Evolutionary conservation across 2,113 vertebrate genomes (phyloP), one percentile per base, ranked within the genome.

Genomic region (Ploceus nigricollis): DNA sequence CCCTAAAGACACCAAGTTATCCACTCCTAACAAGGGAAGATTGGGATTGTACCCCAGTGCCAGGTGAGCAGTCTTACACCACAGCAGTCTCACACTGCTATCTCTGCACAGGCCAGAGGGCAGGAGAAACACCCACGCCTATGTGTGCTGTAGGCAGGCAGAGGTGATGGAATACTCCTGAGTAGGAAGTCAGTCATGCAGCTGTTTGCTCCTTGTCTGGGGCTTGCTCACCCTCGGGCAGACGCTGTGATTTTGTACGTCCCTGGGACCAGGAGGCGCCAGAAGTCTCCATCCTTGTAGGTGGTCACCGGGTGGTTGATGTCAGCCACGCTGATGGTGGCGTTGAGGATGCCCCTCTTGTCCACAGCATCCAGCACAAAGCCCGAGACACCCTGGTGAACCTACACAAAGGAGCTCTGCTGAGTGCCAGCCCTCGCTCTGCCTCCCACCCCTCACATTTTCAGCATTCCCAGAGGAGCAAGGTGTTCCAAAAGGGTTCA

Each of bases 281-380:
- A 99, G 96, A 99, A 99, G 95, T 99, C 99, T 88, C 99, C 99
- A 48, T 95, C 98, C 75, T 89, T 98, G 92, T 98, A 98, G n/a
- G 99, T 98, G 78, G 98, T 98, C 95, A 99, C 91, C 0, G 97
- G 97, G 89, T 99, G 99, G 92, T 99, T 83, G 54, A 99, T 98
- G 56, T 97, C 89, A 1, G 98, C 98, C 40, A 99, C 98, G 12
- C 97, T 98, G 94, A 99, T 99, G 82, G 99, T 99, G 65, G 99
- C 99, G 6, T 99, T 99, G 73, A 98, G 97, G 94, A 99, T 99
- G 71, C 99, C 99, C 48, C 97, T 98, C 45, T 98, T 97, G 47
- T 99, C 98, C 7, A 93, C 96, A 45, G 97, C 98, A 97, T 99
- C 99, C 82, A 98, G 98, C 75, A 99, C 99, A 81, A 98, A 99